Percentiles rank a stretch among this genome's conserved stretches.
These are phyloP conservation scores for Myathropa florea DNA, from an alignment of 2,888 invertebrate genomes.

Conservation along the genomic window DNA sequence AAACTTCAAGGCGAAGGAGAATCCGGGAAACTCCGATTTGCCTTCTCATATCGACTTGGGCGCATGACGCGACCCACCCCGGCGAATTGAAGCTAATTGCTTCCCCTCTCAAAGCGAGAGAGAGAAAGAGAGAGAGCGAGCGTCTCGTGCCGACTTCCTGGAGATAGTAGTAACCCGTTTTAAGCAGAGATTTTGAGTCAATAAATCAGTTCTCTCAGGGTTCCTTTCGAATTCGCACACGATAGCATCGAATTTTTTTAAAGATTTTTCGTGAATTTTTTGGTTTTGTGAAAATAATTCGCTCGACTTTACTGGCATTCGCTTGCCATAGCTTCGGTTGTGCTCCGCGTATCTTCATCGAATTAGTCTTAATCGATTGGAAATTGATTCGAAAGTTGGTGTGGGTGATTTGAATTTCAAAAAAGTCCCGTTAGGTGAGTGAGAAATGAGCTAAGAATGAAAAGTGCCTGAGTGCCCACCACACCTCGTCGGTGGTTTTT, in stretches of 20 bases:
- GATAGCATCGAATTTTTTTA: not conserved
- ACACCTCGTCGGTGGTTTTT: not conserved
- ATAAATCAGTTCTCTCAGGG: slow-evolving; percentile 52
- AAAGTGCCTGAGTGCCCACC: not conserved
- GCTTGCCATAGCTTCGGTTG: slow-evolving; percentile 1
- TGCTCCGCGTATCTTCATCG: not conserved
- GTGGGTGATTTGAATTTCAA: not conserved
- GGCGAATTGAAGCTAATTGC: slow-evolving; percentile 8
- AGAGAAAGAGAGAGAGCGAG: not conserved
- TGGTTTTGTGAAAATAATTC: slow-evolving; percentile 5
- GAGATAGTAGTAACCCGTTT: slow-evolving; percentile 48
- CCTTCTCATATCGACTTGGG: not conserved
- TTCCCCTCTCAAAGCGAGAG: slow-evolving; percentile 14
- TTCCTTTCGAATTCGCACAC: slow-evolving; percentile 45
- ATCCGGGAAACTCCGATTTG: slow-evolving; percentile 48
- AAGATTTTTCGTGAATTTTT: not conserved
- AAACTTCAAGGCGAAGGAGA: slow-evolving; percentile 47
- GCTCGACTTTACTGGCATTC: slow-evolving; percentile 8
- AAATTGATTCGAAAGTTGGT: not conserved
- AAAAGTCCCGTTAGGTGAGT: not conserved
- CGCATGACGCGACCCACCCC: slow-evolving; percentile 69
- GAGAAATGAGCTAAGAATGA: not conserved
- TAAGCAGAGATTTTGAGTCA: slow-evolving; percentile 42
- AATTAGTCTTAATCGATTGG: not conserved
- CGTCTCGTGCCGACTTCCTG: not conserved